Base-by-base conservation (phyloP, 64 coral and sea anemone genomes). In the Hydrozoanthus tunicans region DNA sequence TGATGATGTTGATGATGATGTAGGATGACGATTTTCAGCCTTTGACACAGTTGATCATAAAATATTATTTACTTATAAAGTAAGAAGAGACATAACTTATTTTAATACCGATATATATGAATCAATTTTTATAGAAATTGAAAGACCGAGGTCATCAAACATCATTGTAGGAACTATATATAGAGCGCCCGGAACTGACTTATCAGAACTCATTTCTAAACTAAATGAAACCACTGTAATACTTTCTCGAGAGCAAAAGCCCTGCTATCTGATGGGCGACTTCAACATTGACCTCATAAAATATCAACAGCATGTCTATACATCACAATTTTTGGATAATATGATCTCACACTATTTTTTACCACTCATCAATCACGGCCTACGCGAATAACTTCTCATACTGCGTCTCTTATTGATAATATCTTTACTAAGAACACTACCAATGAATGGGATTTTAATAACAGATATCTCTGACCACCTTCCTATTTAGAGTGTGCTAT, bases 91-190 rank as follows among this genome's bases (percentile, higher is more conserved):
- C 20, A 20, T 20, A 20, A 20, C 20, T 20, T 20, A 20, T 66
- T 23, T 69, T 54, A 25, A 55, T 53, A 11, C 6, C 17, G 23
- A 86, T 63, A 26, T 55, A 53, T 58, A n/a, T 55, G 55, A 53
- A 70, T 86, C 64, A 56, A 70, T 86, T 13, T 54, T 80, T 80
- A 15, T 59, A 56, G 17, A 59, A 81, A 59, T 62, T 11, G 20
- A 20, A 20, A 20, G 25, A 56, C 24, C 59, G 15, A 23, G 13
- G 7, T 56, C 43, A 74, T 32, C 1, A 74, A 74, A 74, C 9
- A 74, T 73, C 27, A 73, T 51, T 9, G 23, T 74, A 32, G 71
- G 71, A 6, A 74, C 15, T 32, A 4, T 74, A 27, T 74, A 74
- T 7, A 74, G 71, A 51, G 20, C 27, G 9, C 71, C 71, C 9